These are phyloP conservation scores for Tinea semifulvella DNA, from an alignment of 2,888 invertebrate genomes.

Conservation along the genomic window DNA sequence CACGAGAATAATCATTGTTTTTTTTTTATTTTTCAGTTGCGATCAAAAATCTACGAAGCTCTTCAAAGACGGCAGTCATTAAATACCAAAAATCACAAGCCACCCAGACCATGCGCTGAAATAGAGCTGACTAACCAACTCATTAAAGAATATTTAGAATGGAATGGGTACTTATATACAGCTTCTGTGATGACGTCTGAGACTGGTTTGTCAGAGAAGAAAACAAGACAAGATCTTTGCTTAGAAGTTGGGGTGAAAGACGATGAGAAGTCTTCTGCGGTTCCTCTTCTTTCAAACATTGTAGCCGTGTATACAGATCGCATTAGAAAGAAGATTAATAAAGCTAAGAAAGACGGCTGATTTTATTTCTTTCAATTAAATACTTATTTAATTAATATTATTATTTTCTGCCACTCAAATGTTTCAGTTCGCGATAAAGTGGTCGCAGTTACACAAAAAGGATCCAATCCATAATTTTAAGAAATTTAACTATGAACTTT, in stretches of 20 bases:
- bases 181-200: conserved; percentile 63
- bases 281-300: conserved; percentile 62
- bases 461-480: no score
- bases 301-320: conserved; percentile 62
- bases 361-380: no score
- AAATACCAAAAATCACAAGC: conserved; percentile 22
- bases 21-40: no score
- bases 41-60: conserved; percentile 46
- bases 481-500: no score
- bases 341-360: conserved; percentile 28
- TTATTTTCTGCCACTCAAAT: no score
- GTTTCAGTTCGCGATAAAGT: no score
- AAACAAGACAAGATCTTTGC: conserved; percentile 37
- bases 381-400: no score
- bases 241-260: conserved; percentile 59
- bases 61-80: conserved; percentile 35
- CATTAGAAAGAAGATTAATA: conserved; percentile 49
- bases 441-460: no score
- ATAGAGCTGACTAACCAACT: conserved; percentile 70
- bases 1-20: no score
- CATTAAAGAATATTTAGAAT: conserved; percentile 72
- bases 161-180: conserved; percentile 76
- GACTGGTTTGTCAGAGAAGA: conserved; percentile 38
- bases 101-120: conserved; percentile 38
- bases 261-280: conserved; percentile 53